Evolutionary conservation across 2,113 vertebrate species (phyloP), one percentile per base, ranked within the genome.

Genomic region (Sorex fumeus): DNA sequence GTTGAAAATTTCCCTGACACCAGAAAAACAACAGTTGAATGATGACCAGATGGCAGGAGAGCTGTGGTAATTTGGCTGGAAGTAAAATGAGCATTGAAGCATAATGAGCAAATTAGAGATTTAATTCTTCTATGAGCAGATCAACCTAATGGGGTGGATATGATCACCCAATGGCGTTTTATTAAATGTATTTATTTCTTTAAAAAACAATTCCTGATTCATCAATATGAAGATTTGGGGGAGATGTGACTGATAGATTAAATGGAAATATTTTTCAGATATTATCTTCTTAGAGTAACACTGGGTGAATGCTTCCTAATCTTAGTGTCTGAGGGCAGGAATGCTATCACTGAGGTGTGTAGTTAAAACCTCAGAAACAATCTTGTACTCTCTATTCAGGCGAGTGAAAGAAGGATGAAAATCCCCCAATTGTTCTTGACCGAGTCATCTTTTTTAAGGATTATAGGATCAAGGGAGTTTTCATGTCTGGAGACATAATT

Each of bases 131-230:
- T 93, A 87, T 77, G 95, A 93, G 94, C 95, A 96, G 93, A 96
- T 96, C 94, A 96, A 96, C 94, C 94, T 96, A 97, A 97, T 96
- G 95, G 92, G 92, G 94, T 96, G 96, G 95, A 97, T 91, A 88
- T 67, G 86, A 94, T 89, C 94, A 95, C 69, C 85, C 95, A 95
- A 89, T 91, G 84, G 69, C 69, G 93, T 95, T 95, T 94, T 96
- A 86, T 90, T 50, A 86, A 82, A 30, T 83, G 84, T 95, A 93
- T 77, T 93, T 93, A 93, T 95, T 95, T 95, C 53, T 43, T 89
- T 93, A 69, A 36, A 57, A 90, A 88, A 25, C 34, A 34, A 84
- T 92, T 94, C 90, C 60, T 79, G 60, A 92, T 91, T 91, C 84
- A 97, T 93, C 70, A 27, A 80, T 88, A 89, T 79, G 79, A 79